Evolutionary conservation across 2,888 invertebrate species (phyloP), one percentile per base, ranked within the genome.

Genomic region (Diloba caeruleocephala): DNA sequence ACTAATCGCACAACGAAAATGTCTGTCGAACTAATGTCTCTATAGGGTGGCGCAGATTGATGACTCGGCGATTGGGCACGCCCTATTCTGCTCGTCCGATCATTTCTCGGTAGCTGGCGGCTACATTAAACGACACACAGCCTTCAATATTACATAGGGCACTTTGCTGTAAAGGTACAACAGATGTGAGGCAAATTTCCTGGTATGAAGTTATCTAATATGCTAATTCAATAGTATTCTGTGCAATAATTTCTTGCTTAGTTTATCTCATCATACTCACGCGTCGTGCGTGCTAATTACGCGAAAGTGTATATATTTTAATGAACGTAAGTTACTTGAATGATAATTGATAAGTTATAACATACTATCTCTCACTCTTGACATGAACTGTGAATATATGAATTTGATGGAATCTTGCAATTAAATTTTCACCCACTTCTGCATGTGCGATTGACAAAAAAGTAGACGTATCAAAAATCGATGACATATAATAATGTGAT

Each of bases 41-140:
- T 81, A 87, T 86, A 83, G 76, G 68, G 56, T 73, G 74, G 76
- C 73, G 78, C 76, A 81, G 86, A 90, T 88, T 88, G 89, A 89
- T 89, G 89, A 82, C 71, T 59, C 66, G 51, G 71, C 72, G 84
- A 87, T 88, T 85, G 83, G 87, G 76, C 87, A 88, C 90, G 87
- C 86, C 85, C 63, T 28, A 45, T 33, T 31, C 32, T 42, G 42
- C 29, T 28, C 44, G 46, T 41, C 38, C 48, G 55, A 43, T 31
- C 63, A 67, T 60, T 84, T 88, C 86, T 79, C 81, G 73, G 88
- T 87, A 87, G 85, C 84, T 63, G 67, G 78, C 85, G 82, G 84
- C 79, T 59, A 80, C 81, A 73, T 81, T 61, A 82, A 86, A 86
- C 72, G 71, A 59, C 57, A 46, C 29, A 66, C 54, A 60, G 45